These are phyloP conservation scores for Desoria tigrina DNA, from an alignment of 2,888 invertebrate species.

Conservation along the genomic window DNA sequence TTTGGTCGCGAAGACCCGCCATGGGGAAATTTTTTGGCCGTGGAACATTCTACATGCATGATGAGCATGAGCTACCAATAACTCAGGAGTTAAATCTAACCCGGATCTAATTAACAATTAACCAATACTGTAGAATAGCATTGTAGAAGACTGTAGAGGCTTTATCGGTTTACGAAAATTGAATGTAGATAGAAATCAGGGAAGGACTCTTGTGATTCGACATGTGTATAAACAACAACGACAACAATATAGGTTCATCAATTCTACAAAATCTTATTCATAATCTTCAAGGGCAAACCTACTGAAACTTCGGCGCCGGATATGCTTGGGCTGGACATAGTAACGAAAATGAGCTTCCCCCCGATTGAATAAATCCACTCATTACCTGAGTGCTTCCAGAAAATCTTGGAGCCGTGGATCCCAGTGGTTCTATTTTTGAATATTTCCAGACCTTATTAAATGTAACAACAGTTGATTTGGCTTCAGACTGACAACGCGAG, in stretches of 20 bases:
- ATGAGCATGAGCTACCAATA: too few species aligned
- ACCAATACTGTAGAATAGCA: not conserved
- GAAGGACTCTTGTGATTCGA: not conserved
- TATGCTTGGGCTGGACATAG: constrained; percentile 74
- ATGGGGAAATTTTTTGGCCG: too few species aligned
- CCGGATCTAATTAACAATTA: constrained; percentile 3
- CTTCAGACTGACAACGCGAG: too few species aligned
- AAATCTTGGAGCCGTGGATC: constrained; percentile 46
- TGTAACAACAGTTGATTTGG: too few species aligned
- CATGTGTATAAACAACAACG: not conserved
- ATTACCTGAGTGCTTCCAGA: constrained; percentile 35
- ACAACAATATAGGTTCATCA: too few species aligned
- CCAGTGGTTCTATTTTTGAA: constrained; percentile 44
- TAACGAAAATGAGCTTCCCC: constrained; percentile 58
- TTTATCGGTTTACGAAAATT: constrained; percentile 9
- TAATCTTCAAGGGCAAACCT: too few species aligned
- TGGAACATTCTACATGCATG: too few species aligned
- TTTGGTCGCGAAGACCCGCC: too few species aligned
- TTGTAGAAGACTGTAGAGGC: too few species aligned
- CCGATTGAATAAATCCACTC: constrained; percentile 35
- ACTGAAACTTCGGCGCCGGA: constrained; percentile 72
- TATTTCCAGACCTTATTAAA: too few species aligned
- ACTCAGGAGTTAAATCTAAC: too few species aligned
- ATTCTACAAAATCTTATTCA: too few species aligned
- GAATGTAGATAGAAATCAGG: not conserved